Conservation (phyloP, 2,888 invertebrate genomes). For the Dolichomitus sp. region DNA sequence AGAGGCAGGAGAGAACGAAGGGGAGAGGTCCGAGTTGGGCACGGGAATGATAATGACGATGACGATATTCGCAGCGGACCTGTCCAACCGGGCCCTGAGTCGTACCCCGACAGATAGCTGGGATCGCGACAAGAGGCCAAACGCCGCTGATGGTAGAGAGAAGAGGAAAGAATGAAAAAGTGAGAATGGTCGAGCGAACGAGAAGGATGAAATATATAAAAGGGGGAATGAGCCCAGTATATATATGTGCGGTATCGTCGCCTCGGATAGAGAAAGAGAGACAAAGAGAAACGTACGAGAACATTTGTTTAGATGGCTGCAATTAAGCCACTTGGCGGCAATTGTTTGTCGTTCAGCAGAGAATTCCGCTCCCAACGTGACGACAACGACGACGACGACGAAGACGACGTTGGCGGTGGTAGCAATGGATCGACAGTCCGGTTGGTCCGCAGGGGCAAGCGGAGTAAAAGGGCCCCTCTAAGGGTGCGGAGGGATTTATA, state of each 20-base stretch:
- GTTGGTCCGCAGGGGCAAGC: conserved; percentile 28
- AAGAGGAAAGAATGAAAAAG: conserved; percentile 34
- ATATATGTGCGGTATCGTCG: background rate
- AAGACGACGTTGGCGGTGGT: conserved; percentile 44
- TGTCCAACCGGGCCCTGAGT: conserved; percentile 60
- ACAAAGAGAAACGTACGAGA: conserved; percentile 68
- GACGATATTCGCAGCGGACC: conserved; percentile 70
- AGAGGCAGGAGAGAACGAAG: conserved; percentile 23
- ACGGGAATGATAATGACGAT: conserved; percentile 72
- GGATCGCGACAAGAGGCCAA: conserved; percentile 31
- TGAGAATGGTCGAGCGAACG: conserved; percentile 61
- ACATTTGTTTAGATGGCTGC: conserved; percentile 86
- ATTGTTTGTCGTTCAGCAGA: conserved; percentile 86
- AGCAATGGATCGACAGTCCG: conserved; percentile 45
- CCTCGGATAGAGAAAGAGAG: conserved; percentile 39
- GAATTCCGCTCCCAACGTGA: conserved; percentile 84
- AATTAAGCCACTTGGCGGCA: conserved; percentile 86
- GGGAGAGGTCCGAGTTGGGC: conserved; percentile 46
- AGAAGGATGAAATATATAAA: conserved; percentile 64
- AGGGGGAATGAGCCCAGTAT: conserved; percentile 61
- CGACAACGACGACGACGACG: conserved; percentile 37
- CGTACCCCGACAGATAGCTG: conserved; percentile 29
- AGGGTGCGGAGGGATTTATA: conserved; percentile 48
- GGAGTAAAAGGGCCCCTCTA: conserved; percentile 41
- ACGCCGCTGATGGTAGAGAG: conserved; percentile 21